These are phyloP conservation scores for Gallinago undulata DNA, from an alignment of 2,113 vertebrate species.

Conservation along the genomic window DNA sequence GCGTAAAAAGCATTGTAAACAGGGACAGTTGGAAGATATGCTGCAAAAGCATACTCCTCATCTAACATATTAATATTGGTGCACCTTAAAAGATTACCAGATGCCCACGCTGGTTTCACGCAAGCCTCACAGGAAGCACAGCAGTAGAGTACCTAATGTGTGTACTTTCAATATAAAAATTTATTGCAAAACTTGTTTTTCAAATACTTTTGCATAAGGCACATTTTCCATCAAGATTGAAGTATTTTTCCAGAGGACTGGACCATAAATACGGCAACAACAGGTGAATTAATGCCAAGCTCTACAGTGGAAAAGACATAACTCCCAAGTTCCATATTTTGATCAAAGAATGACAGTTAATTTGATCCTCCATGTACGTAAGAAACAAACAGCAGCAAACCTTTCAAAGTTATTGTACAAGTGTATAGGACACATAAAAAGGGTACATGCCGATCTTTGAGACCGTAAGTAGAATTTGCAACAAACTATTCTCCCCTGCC, in stretches of 20 bases:
- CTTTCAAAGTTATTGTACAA: background rate
- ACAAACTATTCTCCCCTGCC: background rate
- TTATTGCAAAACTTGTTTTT: background rate
- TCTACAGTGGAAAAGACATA: background rate
- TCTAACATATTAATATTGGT: no score
- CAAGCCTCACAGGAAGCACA: background rate
- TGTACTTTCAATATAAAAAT: background rate
- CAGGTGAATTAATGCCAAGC: background rate
- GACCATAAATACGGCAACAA: background rate
- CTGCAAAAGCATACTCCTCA: background rate
- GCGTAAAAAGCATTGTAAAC: background rate
- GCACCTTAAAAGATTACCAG: background rate
- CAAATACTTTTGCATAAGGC: background rate
- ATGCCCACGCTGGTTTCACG: background rate
- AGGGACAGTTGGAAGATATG: fast-evolving
- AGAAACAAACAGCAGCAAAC: background rate
- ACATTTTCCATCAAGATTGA: background rate
- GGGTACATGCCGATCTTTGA: background rate
- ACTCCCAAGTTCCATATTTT: background rate
- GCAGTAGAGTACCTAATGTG: background rate
- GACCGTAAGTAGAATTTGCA: background rate
- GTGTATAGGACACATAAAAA: background rate
- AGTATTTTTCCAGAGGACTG: background rate
- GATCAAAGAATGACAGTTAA: background rate
- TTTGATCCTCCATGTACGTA: fast-evolving